Evolutionary conservation across 1,140 invertebrate species (phyloP).

Genomic region (Papilio aristodemus): DNA sequence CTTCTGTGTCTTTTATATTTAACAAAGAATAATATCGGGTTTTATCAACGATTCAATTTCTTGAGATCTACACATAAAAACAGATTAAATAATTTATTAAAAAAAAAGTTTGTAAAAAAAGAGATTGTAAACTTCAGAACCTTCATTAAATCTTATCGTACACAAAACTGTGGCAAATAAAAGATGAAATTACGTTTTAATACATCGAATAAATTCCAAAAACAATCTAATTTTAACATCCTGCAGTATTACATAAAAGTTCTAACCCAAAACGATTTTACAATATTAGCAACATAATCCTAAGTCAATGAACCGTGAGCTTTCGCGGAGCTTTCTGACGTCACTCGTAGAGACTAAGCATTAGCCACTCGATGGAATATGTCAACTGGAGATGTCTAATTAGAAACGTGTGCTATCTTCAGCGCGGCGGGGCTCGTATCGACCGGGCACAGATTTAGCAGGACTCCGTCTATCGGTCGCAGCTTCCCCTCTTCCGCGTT

Average conservation of each 20-base stretch:
- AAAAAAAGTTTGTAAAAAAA: too few relatives aligned
- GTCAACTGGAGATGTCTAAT: slow-evolving; percentile 33
- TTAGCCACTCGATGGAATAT: slow-evolving; percentile 18
- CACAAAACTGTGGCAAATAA: too few relatives aligned
- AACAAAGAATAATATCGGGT: neutral
- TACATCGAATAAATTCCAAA: too few relatives aligned
- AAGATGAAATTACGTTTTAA: too few relatives aligned
- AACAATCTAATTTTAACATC: neutral
- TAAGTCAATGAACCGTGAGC: slow-evolving; percentile 18
- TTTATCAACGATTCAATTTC: too few relatives aligned
- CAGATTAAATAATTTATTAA: too few relatives aligned
- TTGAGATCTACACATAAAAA: too few relatives aligned
- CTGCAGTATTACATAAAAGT: neutral
- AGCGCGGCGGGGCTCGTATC: neutral
- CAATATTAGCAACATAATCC: neutral
- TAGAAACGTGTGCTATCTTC: slow-evolving; percentile 35
- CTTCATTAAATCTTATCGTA: too few relatives aligned
- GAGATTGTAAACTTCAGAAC: too few relatives aligned
- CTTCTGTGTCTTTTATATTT: neutral
- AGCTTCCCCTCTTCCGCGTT: slow-evolving; percentile 24
- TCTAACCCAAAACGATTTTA: neutral
- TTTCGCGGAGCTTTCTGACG: slow-evolving; percentile 19
- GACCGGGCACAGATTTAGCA: slow-evolving; percentile 31
- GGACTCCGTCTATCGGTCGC: slow-evolving; percentile 17
- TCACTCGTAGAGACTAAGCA: slow-evolving; percentile 4